A percentile compares a stretch with the other conserved stretches of the same genome.
Evolutionary conservation across 2,113 vertebrate genomes (phyloP).

Genomic region (Colinus virginianus): DNA sequence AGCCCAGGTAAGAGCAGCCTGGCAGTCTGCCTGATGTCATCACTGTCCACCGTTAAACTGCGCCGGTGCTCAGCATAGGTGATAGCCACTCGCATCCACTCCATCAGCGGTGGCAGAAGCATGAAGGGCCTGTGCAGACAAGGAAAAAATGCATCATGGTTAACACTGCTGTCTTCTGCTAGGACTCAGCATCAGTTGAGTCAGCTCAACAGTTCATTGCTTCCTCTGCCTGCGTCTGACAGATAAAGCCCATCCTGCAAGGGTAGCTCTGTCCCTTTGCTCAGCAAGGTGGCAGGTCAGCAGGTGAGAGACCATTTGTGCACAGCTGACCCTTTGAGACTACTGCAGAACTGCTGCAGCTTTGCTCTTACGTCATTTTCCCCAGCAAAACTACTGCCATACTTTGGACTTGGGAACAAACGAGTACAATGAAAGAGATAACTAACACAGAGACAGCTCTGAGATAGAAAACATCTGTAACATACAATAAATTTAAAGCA

Average conservation of each 20-base stretch:
- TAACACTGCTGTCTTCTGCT: accelerated
- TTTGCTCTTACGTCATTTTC: neutral
- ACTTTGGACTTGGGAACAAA: neutral
- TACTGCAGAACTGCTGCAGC: neutral
- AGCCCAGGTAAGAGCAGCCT: constrained; percentile 92
- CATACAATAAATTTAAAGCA: neutral
- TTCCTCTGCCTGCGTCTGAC: neutral
- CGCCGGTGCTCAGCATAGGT: constrained; percentile 95
- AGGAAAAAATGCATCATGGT: accelerated
- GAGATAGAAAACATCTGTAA: neutral
- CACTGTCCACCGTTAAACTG: constrained; percentile 93
- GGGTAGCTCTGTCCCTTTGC: neutral
- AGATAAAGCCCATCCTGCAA: neutral
- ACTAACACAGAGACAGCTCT: neutral
- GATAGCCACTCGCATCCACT: constrained; percentile 98
- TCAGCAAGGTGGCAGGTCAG: neutral
- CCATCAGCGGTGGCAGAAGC: constrained; percentile 95
- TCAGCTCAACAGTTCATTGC: accelerated
- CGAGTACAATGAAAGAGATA: neutral
- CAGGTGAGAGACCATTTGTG: neutral
- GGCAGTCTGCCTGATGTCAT: constrained; percentile 94
- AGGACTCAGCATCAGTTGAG: neutral
- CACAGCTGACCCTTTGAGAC: neutral
- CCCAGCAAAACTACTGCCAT: neutral
- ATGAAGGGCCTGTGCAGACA: constrained; percentile 88